Conservation (phyloP, 2,888 invertebrate species). For the Hydrotaea cyrtoneurina region DNA sequence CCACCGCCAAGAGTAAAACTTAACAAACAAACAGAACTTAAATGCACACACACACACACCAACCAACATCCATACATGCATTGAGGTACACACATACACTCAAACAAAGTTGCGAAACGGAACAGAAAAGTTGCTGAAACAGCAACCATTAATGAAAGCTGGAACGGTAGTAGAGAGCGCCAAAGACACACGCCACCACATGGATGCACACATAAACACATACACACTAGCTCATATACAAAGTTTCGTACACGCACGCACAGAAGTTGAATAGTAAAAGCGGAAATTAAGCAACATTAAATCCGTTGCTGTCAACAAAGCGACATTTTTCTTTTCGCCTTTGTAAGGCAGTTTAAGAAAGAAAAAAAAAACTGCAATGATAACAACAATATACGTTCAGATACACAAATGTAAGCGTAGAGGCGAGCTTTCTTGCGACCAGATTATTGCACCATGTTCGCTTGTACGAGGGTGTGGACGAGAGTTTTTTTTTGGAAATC, state of each 20-base stretch:
- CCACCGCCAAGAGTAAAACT: constrained; percentile 7
- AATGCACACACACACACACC: not conserved
- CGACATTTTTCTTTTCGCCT: constrained; percentile 53
- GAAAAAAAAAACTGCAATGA: not conserved
- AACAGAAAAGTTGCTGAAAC: constrained; percentile 21
- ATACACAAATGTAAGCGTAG: too few relatives aligned
- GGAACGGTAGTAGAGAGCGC: constrained; percentile 15
- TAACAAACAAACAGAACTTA: constrained; percentile 19
- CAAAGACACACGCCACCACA: not conserved
- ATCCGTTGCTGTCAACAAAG: constrained; percentile 60
- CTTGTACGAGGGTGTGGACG: too few relatives aligned
- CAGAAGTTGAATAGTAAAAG: constrained; percentile 32
- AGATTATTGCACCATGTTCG: too few relatives aligned
- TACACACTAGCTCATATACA: not conserved
- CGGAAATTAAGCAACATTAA: constrained; percentile 64
- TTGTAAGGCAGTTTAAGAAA: not conserved
- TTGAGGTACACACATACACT: too few relatives aligned
- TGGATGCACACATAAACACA: not conserved
- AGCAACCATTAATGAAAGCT: constrained; percentile 28
- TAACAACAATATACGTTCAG: too few relatives aligned
- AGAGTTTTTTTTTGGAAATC: too few relatives aligned
- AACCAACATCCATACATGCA: not conserved
- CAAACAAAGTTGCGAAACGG: not conserved
- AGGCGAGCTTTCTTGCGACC: too few relatives aligned
- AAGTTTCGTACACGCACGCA: not conserved